Evolutionary conservation across 2,797 vertebrate genomes (phyloP).

Genomic region (Sarcophilus harrisii): DNA sequence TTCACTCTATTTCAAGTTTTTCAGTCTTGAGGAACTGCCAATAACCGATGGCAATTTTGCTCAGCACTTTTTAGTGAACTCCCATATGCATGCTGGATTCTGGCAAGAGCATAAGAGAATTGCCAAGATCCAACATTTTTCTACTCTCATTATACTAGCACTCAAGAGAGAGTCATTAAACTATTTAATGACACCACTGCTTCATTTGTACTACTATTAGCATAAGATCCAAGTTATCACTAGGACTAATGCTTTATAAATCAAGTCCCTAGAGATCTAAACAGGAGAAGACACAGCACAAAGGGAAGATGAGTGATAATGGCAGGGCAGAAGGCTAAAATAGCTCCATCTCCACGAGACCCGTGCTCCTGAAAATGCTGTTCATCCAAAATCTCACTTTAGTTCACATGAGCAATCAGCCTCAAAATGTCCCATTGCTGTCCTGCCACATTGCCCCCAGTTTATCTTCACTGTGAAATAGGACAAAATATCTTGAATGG

Average conservation of each 20-base stretch:
- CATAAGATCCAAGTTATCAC: constrained; percentile 47
- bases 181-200: constrained; percentile 32
- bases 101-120: not conserved
- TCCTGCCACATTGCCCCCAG: not conserved
- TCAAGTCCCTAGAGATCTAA: constrained; percentile 8
- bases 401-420: constrained; percentile 32
- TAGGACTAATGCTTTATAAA: constrained; percentile 34
- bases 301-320: not conserved
- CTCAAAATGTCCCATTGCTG: not conserved
- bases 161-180: constrained; percentile 18
- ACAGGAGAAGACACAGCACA: not conserved
- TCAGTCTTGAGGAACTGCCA: constrained; percentile 48
- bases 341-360: not conserved
- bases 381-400: constrained; percentile 24
- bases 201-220: constrained; percentile 36
- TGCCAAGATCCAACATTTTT: constrained; percentile 25
- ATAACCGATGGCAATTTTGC: constrained; percentile 22
- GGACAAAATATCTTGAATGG: not conserved
- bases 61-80: constrained; percentile 33
- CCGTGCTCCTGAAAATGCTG: constrained; percentile 20
- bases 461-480: not conserved
- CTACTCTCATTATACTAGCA: not conserved
- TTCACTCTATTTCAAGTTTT: constrained; percentile 39
- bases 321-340: not conserved
- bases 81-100: not conserved